Conservation (phyloP, 2,113 vertebrate species). For the Microcebus griseorufus region DNA sequence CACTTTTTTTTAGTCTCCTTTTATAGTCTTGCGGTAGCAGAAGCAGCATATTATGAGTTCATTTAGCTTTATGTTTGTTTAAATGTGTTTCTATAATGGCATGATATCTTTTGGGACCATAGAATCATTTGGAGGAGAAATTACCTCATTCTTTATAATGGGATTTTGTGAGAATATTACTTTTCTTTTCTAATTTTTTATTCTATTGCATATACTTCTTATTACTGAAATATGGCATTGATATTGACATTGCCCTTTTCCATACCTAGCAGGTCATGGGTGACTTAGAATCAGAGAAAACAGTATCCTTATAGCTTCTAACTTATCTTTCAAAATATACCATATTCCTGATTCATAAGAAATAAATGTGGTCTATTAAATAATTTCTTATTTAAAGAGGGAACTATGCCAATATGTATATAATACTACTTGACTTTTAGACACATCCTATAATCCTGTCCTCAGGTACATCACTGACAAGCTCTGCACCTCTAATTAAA, state of each 20-base stretch:
- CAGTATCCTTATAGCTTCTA: background rate
- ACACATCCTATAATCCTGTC: background rate
- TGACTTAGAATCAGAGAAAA: conserved; percentile 34
- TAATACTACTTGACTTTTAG: background rate
- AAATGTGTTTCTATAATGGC: conserved; percentile 75
- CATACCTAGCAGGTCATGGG: conserved; percentile 26
- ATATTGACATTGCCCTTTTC: background rate
- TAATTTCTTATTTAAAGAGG: background rate
- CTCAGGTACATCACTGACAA: background rate
- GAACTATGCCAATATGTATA: background rate
- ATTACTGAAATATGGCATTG: background rate
- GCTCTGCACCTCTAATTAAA: conserved; percentile 31
- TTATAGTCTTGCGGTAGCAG: conserved; percentile 50
- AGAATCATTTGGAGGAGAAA: conserved; percentile 70
- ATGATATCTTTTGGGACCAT: conserved; percentile 67
- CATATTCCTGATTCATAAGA: background rate
- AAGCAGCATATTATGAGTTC: conserved; percentile 65
- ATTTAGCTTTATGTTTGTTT: conserved; percentile 78
- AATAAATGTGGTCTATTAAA: background rate
- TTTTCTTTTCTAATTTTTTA: conserved; percentile 61
- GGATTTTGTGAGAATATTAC: conserved; percentile 70
- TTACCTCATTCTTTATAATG: conserved; percentile 71
- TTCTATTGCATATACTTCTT: conserved; percentile 51
- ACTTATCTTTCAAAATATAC: background rate
- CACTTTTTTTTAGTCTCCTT: background rate